phyloP scores from a whole-genome alignment of 2,113 vertebrate species.

The Bettongia penicillata region DNA sequence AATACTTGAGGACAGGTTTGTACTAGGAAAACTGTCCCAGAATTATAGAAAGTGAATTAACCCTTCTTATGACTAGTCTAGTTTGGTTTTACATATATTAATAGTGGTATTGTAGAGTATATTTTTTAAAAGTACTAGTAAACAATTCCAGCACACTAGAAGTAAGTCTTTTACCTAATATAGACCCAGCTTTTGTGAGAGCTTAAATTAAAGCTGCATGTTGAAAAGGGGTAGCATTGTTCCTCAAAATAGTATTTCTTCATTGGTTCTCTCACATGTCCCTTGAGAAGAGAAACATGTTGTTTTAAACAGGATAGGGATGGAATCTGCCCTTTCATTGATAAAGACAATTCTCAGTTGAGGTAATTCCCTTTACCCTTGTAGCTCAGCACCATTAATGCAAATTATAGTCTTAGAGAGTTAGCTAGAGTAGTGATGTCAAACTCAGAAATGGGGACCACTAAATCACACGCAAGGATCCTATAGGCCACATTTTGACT shows the following conservation, averaged over 20 bases:
- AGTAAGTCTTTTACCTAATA: conserved; percentile 41
- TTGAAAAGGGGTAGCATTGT: conserved; percentile 23
- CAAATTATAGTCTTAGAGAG: background rate
- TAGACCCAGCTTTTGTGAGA: background rate
- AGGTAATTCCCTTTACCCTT: background rate
- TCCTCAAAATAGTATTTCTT: conserved; percentile 7
- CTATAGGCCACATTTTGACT: background rate
- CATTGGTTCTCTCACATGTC: conserved; percentile 4
- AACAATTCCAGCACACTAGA: background rate
- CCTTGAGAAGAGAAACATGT: conserved; percentile 40
- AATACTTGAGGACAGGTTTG: conserved; percentile 25
- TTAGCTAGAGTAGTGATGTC: background rate
- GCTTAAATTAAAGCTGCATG: background rate
- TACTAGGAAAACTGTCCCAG: background rate
- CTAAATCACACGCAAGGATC: background rate
- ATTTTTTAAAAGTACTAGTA: background rate
- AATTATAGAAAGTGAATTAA: background rate
- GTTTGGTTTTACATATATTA: background rate
- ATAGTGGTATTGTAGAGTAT: background rate
- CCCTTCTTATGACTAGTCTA: background rate
- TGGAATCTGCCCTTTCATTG: background rate
- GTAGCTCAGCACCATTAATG: background rate
- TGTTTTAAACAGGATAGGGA: conserved; percentile 9
- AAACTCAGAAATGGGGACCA: background rate
- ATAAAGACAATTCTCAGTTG: background rate